phyloP scores from a whole-genome alignment of 2,797 vertebrate genomes.

The Lophius americanus region DNA sequence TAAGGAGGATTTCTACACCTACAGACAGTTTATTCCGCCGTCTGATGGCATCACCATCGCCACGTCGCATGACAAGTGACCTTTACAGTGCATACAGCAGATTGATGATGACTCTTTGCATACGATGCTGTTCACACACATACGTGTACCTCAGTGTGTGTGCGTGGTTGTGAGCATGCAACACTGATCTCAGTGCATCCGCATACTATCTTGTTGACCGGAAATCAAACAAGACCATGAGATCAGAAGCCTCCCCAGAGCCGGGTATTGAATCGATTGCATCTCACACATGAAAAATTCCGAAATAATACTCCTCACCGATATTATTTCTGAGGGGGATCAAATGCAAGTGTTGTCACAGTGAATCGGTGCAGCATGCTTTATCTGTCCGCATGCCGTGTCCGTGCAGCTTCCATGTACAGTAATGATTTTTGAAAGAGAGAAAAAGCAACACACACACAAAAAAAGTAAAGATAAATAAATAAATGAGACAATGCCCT shows the following conservation, averaged over 20 bases:
- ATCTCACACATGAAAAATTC: constrained; percentile 25
- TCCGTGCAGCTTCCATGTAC: constrained; percentile 60
- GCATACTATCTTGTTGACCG: constrained; percentile 55
- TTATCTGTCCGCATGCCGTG: constrained; percentile 65
- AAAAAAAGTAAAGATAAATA: background rate
- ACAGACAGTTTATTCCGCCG: constrained; percentile 58
- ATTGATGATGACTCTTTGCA: constrained; percentile 32
- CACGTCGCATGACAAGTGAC: constrained; percentile 70
- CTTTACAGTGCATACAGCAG: constrained; percentile 42
- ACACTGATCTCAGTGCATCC: constrained; percentile 59
- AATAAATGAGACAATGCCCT: constrained; percentile 52
- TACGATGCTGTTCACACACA: constrained; percentile 9
- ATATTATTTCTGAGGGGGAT: constrained; percentile 68
- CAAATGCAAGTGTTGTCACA: constrained; percentile 44
- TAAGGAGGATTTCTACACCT: constrained; percentile 79
- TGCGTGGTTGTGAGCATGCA: constrained; percentile 61
- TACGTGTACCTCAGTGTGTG: constrained; percentile 16
- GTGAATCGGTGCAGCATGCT: constrained; percentile 57
- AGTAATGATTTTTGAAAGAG: constrained; percentile 47
- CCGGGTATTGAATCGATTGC: background rate
- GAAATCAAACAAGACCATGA: constrained; percentile 52
- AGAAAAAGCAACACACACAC: background rate
- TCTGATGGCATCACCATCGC: constrained; percentile 52
- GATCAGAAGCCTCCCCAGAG: constrained; percentile 37
- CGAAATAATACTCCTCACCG: constrained; percentile 67